Evolutionary conservation across 2,113 vertebrate genomes (phyloP), one percentile per base, ranked within the genome.

Genomic region (Scomber scombrus): DNA sequence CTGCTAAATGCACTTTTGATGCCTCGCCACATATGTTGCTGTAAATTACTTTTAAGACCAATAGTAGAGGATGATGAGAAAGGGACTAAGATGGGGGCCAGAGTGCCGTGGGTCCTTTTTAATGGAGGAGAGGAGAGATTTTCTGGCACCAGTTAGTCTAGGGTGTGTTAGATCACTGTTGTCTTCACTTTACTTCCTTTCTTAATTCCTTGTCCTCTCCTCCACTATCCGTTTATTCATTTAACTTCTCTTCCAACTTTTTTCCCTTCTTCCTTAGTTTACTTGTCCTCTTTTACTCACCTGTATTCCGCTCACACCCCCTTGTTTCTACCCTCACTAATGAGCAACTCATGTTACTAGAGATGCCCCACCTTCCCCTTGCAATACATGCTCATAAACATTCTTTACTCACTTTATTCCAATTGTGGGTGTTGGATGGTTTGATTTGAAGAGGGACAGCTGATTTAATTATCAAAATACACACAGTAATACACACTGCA

Each of bases 1-100:
- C 89, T 87, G 86, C 88, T 88, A 89, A 93, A 94, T 94, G 88
- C 89, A 91, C 89, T 94, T 93, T 90, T 94, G 92, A 93, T 92
- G 85, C 85, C 76, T 72, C 16, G 15, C 85, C 86, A 91, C 90
- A 80, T 92, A 92, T 89, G 92, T 79, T 80, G 80, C 89, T 68
- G 87, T 90, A 91, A 92, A 92, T 93, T 90, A 90, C 77, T 87
- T 93, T 91, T 91, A 94, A 86, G 75, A 85, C 47, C 71, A 60
- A 43, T 80, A 80, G 81, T 88, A 88, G 62, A 69, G 11, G 52
- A 80, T 58, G 82, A 77, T 69, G 74, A 67, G 62, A 73, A 81
- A 64, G 70, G 12, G 67, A 56, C 77, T 6, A 70, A 68, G 75
- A 80, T 64, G 56, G 23, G 56, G 85, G 72, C 75, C 63, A 45